Evolutionary conservation across 2,888 invertebrate species (phyloP).

Genomic region (Luperina nickerlii): DNA sequence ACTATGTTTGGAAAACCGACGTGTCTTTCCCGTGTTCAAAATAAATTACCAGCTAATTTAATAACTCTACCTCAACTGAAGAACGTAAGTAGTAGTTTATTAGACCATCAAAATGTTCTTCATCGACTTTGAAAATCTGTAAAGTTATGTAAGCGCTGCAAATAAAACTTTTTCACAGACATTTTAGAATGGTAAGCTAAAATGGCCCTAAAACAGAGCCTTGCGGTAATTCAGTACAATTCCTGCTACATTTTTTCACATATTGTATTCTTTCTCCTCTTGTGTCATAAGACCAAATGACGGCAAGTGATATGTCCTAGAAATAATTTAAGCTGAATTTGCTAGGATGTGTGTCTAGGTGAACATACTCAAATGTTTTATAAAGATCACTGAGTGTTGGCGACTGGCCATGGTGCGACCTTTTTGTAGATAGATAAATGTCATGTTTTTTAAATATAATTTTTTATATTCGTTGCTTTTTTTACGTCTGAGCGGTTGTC

Average conservation of each 20-base stretch:
- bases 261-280: not conserved
- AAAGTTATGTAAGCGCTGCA: not conserved
- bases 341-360: not conserved
- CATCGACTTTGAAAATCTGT: not conserved
- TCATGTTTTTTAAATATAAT: too few relatives aligned
- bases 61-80: conserved; percentile 36
- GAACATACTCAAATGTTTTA: not conserved
- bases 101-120: not conserved
- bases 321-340: not conserved
- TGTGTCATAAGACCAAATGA: not conserved
- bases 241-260: not conserved
- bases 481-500: too few relatives aligned
- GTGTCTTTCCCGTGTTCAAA: conserved; percentile 57
- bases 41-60: conserved; percentile 65
- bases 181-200: not conserved
- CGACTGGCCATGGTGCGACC: too few relatives aligned
- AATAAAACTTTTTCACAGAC: not conserved
- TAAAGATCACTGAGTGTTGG: too few relatives aligned
- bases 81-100: conserved; percentile 38
- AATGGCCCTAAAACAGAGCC: not conserved
- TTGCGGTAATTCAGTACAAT: not conserved
- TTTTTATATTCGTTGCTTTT: too few relatives aligned
- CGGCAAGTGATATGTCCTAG: not conserved
- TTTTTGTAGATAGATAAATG: too few relatives aligned
- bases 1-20: conserved; percentile 54